Evolutionary conservation across 1,140 invertebrate species (phyloP), one percentile per base, ranked within the genome.

Genomic region (Chironomus striatipennis): DNA sequence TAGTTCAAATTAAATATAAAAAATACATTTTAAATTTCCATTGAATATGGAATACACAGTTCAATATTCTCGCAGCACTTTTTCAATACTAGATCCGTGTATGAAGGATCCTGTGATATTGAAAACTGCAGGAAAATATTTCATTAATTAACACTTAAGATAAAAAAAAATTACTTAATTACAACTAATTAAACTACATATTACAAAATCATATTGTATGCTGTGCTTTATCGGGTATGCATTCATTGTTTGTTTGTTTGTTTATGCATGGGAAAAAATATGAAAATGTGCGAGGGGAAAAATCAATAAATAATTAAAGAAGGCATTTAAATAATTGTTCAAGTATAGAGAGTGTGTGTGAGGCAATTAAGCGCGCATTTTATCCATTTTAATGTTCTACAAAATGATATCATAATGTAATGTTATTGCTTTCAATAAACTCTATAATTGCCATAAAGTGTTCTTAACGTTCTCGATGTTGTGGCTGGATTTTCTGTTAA

Each of bases 371-470:
- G 47, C 47, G 47, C 47, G 47, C 47, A 57, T n/a, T 57, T 57
- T 5, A 57, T 57, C n/a, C 24, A n/a, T 57, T n/a, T n/a, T n/a
- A n/a, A n/a, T n/a, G n/a, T n/a, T n/a, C n/a, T n/a, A n/a, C n/a
- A n/a, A 57, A 57, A 57, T 57, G 47, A 57, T 57, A 57, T n/a
- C n/a, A 57, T n/a, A 57, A 57, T n/a, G 47, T 57, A 47, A 57
- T 10, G n/a, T 57, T 57, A 34, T 34, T 2, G 24, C 24, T 34
- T 34, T 34, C 24, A 57, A 57, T 57, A 15, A 57, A 12, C 9
- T 18, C 65, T n/a, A 21, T 70, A 18, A 70, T 70, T 70, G 17
- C 18, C 7, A 17, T 18, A 70, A 10, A 70, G 65, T 18, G 65
- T 70, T 70, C 20, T 70, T 18, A 20, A 20, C n/a, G 18, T 18